These are phyloP conservation scores for Argyresthia albistria DNA, from an alignment of 2,888 invertebrate species.

Conservation along the genomic window DNA sequence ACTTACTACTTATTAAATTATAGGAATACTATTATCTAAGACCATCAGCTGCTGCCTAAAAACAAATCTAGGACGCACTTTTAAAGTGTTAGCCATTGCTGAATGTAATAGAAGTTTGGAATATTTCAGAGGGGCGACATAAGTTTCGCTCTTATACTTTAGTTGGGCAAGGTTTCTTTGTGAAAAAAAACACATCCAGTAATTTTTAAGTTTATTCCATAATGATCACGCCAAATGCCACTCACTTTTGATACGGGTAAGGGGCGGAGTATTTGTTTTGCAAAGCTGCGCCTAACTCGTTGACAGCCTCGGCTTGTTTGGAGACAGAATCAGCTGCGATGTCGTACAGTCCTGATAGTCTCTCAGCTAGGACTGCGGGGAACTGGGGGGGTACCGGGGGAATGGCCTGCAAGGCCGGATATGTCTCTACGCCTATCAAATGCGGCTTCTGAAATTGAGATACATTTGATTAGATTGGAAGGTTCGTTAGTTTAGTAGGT, in stretches of 20 bases:
- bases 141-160: too few species aligned
- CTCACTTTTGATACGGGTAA: neutral
- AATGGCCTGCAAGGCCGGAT: neutral
- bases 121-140: too few species aligned
- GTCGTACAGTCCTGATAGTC: slow-evolving; percentile 6
- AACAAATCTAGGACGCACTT: too few species aligned
- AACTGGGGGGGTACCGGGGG: slow-evolving; percentile 1
- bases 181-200: too few species aligned
- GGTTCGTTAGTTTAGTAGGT: too few species aligned
- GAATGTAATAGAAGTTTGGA: too few species aligned
- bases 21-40: too few species aligned
- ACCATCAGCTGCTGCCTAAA: too few species aligned
- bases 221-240: neutral
- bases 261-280: neutral
- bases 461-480: neutral
- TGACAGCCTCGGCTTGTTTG: slow-evolving; percentile 9
- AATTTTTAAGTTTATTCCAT: too few species aligned
- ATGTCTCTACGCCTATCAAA: neutral
- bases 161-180: too few species aligned
- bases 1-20: too few species aligned
- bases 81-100: too few species aligned
- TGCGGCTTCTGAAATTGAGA: neutral
- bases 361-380: slow-evolving; percentile 8
- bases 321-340: slow-evolving; percentile 6
- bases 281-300: slow-evolving; percentile 2